Percentiles rank a stretch among this genome's conserved stretches.
Evolutionary conservation across 2,113 vertebrate genomes (phyloP).

Genomic region (Halichoerus grypus): DNA sequence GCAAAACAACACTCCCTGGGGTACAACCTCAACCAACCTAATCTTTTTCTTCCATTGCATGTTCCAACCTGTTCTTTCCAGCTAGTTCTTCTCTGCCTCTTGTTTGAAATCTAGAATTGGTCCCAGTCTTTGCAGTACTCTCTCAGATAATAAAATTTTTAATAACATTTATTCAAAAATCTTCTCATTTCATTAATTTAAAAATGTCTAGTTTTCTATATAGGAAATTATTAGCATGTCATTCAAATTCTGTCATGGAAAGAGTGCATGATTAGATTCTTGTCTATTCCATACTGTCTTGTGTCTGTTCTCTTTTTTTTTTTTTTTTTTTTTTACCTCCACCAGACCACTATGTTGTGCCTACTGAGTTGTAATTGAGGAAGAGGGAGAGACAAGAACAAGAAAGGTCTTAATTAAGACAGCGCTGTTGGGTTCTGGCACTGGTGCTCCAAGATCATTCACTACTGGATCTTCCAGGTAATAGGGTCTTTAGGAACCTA

Average conservation of each 20-base stretch:
- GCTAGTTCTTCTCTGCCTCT: neutral
- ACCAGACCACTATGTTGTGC: neutral
- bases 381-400: neutral
- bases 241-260: neutral
- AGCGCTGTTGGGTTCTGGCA: neutral
- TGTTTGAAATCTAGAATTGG: neutral
- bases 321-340: neutral
- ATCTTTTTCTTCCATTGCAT: neutral
- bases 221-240: neutral
- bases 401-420: neutral
- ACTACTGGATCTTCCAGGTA: neutral
- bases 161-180: neutral
- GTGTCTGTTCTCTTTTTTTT: neutral
- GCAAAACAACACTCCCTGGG: neutral
- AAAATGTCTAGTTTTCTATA: neutral
- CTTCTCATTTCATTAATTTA: neutral
- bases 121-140: neutral
- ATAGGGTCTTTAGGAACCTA: neutral
- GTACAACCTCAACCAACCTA: no score
- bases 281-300: neutral
- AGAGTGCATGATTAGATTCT: neutral
- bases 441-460: no score
- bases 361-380: neutral
- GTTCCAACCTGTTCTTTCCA: neutral
- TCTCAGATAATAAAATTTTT: neutral